Evolutionary conservation across 2,888 invertebrate genomes (phyloP).

Genomic region (Drosophila tripunctata): DNA sequence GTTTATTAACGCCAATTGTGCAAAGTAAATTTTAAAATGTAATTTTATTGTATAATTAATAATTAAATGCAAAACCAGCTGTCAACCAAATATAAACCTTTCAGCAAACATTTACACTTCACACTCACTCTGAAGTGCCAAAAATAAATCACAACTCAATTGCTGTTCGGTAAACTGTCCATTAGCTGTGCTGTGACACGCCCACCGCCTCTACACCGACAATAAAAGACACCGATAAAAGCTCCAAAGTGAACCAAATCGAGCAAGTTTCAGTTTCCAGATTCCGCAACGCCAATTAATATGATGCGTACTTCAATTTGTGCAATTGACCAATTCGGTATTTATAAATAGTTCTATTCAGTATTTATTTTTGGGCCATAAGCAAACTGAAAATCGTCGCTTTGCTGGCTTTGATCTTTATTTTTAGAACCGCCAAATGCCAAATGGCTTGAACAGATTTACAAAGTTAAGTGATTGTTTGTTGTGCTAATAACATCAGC

Average conservation of each 20-base stretch:
- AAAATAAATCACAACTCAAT: constrained; percentile 30
- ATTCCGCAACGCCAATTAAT: constrained; percentile 39
- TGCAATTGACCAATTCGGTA: constrained; percentile 59
- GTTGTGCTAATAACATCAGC: constrained; percentile 71
- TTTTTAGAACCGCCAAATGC: constrained; percentile 55
- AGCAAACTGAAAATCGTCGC: constrained; percentile 24
- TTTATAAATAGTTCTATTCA: constrained; percentile 69
- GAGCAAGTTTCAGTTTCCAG: background rate
- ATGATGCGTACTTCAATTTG: constrained; percentile 51
- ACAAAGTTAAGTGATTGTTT: constrained; percentile 71
- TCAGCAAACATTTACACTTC: background rate
- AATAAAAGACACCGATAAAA: background rate
- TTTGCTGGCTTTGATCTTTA: constrained; percentile 63
- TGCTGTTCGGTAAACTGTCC: constrained; percentile 14
- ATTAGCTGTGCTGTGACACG: constrained; percentile 1
- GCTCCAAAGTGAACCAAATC: constrained; percentile 19
- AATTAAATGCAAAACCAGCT: constrained; percentile 33
- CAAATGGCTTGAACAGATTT: constrained; percentile 67
- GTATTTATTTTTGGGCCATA: constrained; percentile 72
- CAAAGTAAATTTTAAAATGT: constrained; percentile 43
- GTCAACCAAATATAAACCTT: constrained; percentile 16
- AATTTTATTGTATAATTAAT: constrained; percentile 55
- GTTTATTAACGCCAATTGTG: constrained; percentile 57
- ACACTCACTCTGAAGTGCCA: background rate
- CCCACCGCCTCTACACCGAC: background rate